Percentiles rank a stretch among this genome's conserved stretches.
Conservation (phyloP, 2,113 vertebrate species). For the Taxidea taxus region DNA sequence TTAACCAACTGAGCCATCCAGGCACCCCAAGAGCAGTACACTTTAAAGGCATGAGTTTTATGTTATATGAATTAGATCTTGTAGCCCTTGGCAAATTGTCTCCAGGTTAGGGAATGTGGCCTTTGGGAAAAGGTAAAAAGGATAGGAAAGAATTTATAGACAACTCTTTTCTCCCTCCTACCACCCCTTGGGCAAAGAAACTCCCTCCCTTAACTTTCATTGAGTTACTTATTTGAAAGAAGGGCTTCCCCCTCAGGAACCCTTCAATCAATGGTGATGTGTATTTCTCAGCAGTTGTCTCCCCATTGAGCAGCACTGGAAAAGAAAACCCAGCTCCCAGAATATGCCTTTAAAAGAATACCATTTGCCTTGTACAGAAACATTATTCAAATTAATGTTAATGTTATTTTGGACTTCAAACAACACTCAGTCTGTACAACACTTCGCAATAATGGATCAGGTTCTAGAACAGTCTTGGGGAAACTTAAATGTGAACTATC, state of each 20-base stretch:
- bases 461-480: neutral
- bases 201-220: neutral
- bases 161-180: neutral
- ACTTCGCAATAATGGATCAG: neutral
- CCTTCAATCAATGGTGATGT: neutral
- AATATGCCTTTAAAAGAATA: neutral
- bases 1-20: neutral
- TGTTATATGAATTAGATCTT: neutral
- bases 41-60: neutral
- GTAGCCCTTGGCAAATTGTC: neutral
- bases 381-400: neutral
- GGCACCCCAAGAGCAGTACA: neutral
- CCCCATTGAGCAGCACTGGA: neutral
- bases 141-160: neutral
- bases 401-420: neutral
- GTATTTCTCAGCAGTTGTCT: neutral
- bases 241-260: neutral
- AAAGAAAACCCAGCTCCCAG: neutral
- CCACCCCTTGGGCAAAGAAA: neutral
- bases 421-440: neutral
- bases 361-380: neutral
- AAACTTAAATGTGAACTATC: neutral
- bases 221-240: conserved; percentile 25
- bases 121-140: neutral
- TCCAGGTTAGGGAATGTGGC: neutral